phyloP scores from a whole-genome alignment of 2,113 vertebrate genomes.

The Vulpes ferrilata region DNA sequence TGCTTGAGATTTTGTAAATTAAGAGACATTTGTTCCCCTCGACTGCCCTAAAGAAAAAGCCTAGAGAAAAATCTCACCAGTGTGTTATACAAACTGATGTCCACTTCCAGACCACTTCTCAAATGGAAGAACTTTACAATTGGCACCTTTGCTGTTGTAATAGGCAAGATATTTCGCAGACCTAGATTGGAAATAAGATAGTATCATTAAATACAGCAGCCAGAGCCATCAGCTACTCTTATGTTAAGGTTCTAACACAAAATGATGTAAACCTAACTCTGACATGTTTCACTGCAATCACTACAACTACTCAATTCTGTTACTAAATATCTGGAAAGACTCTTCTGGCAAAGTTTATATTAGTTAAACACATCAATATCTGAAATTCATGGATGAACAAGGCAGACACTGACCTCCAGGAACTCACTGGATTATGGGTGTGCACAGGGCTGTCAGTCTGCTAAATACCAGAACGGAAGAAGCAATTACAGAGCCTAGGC shows the following conservation, averaged over 20 bases:
- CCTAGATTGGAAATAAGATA: conserved; percentile 85
- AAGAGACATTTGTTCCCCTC: not conserved
- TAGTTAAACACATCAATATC: not conserved
- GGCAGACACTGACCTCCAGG: not conserved
- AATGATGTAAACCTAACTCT: not conserved
- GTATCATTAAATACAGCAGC: conserved; percentile 15
- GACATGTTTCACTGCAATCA: not conserved
- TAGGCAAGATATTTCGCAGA: conserved; percentile 95
- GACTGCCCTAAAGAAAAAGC: not conserved
- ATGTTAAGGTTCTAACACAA: not conserved
- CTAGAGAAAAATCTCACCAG: conserved; percentile 89
- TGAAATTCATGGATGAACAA: not conserved
- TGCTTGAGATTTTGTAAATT: conserved; percentile 2
- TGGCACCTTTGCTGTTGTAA: conserved; percentile 97
- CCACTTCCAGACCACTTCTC: conserved; percentile 95
- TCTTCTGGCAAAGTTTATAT: conserved; percentile 8
- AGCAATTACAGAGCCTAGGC: not conserved
- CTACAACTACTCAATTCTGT: not conserved
- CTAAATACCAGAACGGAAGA: not conserved
- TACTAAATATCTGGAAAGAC: not conserved
- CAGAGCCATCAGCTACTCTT: not conserved
- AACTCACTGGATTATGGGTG: not conserved
- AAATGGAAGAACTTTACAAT: conserved; percentile 97
- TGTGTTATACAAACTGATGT: conserved; percentile 98
- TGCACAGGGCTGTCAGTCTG: not conserved